Evolutionary conservation across 2,888 invertebrate genomes (phyloP).

Genomic region (Lepidochrysops patricia): DNA sequence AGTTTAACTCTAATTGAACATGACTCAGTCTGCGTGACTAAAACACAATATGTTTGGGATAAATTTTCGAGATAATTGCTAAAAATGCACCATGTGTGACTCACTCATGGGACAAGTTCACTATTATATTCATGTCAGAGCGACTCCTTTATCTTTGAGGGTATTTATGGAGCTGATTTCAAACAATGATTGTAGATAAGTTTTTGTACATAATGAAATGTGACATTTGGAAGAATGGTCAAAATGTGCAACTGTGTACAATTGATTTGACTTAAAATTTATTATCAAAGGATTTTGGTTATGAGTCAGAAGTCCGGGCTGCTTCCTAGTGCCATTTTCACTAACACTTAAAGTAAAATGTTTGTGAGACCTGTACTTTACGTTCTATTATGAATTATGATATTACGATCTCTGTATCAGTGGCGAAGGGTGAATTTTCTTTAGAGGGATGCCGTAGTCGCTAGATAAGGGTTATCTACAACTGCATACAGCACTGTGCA

Average conservation of each 20-base stretch:
- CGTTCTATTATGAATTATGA: no score
- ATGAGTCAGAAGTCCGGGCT: slow-evolving; percentile 39
- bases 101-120: background rate
- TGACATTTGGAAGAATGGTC: background rate
- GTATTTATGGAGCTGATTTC: background rate
- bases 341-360: no score
- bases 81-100: slow-evolving; percentile 1
- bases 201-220: background rate
- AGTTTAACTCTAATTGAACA: no score
- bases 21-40: background rate
- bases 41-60: slow-evolving; percentile 1
- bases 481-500: no score
- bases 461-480: no score
- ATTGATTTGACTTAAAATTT: background rate
- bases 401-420: no score
- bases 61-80: slow-evolving; percentile 3
- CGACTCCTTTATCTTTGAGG: background rate
- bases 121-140: slow-evolving; percentile 3
- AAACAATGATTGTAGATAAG: slow-evolving; percentile 10
- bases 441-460: no score
- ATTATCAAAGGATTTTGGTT: background rate
- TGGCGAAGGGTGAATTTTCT: no score
- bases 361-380: no score
- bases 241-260: slow-evolving; percentile 22
- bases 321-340: no score